These are phyloP conservation scores for Microvelia longipes DNA, from an alignment of 1,140 invertebrate genomes.

Conservation along the genomic window DNA sequence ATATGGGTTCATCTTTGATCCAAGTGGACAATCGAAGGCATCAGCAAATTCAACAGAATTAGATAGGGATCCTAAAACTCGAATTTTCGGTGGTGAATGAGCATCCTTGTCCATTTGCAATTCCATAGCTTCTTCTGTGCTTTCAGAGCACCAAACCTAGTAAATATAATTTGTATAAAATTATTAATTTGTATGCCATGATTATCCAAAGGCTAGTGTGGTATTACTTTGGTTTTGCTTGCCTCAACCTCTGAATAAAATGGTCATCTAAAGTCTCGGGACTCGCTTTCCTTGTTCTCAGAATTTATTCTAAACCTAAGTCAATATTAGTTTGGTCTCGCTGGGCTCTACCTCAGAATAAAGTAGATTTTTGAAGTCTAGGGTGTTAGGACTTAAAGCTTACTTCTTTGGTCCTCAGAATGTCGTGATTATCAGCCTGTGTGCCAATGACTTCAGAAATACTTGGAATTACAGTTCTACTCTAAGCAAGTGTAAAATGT, in stretches of 20 bases:
- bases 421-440: no score
- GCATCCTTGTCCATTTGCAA: constrained; percentile 75
- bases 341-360: not conserved
- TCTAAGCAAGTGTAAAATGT: no score
- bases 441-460: no score
- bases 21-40: constrained; percentile 63
- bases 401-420: no score
- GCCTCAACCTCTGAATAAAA: not conserved
- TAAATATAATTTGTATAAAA: constrained; percentile 14
- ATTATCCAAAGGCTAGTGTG: not conserved
- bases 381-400: no score
- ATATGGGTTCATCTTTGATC: constrained; percentile 71
- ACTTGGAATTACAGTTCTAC: no score
- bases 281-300: not conserved
- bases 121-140: constrained; percentile 57
- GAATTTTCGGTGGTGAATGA: constrained; percentile 56
- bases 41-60: constrained; percentile 77
- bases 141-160: constrained; percentile 73
- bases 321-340: not conserved
- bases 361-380: no score
- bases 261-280: not conserved
- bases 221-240: not conserved
- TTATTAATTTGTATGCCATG: not conserved
- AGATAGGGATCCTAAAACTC: constrained; percentile 78
- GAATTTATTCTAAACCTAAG: not conserved